phyloP scores from a whole-genome alignment of 2,888 invertebrate species.

The Parnassius apollo region DNA sequence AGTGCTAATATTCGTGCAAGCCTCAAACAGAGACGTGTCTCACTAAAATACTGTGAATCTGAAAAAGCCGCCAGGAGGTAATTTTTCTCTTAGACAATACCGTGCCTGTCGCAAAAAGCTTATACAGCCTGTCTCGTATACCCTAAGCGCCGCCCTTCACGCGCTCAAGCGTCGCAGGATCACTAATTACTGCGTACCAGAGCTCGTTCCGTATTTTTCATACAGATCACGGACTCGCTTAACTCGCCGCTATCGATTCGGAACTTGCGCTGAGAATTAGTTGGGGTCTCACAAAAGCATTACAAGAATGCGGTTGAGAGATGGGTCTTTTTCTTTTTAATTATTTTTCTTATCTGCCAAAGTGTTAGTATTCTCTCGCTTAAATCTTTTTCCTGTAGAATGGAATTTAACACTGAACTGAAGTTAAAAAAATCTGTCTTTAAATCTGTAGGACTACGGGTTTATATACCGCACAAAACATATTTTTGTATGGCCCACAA shows the following conservation, averaged over 20 bases:
- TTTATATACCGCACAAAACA: no score
- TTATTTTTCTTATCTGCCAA: slow-evolving; percentile 18
- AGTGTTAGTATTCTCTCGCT: slow-evolving; percentile 21
- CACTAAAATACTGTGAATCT: neutral
- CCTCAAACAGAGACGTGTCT: neutral
- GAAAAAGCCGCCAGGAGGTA: neutral
- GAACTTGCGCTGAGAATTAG: slow-evolving; percentile 54
- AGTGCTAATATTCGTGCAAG: no score
- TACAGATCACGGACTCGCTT: slow-evolving; percentile 71
- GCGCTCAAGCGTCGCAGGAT: slow-evolving; percentile 32
- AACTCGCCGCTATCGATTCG: slow-evolving; percentile 60
- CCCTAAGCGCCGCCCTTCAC: slow-evolving; percentile 25
- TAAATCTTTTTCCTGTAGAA: neutral
- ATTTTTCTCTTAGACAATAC: slow-evolving; percentile 9
- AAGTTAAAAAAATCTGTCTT: neutral
- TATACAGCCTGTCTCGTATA: slow-evolving; percentile 24
- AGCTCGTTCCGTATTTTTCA: slow-evolving; percentile 61
- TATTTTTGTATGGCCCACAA: no score
- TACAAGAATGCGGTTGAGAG: slow-evolving; percentile 47
- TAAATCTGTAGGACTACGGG: neutral
- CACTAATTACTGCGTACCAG: slow-evolving; percentile 71
- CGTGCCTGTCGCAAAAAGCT: slow-evolving; percentile 18
- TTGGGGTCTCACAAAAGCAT: slow-evolving; percentile 41
- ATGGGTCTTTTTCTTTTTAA: slow-evolving; percentile 19
- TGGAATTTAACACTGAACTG: no score